Percentiles rank a stretch among this genome's conserved stretches.
Conservation (phyloP, 1,140 invertebrate species). For the Colletes gigas region DNA sequence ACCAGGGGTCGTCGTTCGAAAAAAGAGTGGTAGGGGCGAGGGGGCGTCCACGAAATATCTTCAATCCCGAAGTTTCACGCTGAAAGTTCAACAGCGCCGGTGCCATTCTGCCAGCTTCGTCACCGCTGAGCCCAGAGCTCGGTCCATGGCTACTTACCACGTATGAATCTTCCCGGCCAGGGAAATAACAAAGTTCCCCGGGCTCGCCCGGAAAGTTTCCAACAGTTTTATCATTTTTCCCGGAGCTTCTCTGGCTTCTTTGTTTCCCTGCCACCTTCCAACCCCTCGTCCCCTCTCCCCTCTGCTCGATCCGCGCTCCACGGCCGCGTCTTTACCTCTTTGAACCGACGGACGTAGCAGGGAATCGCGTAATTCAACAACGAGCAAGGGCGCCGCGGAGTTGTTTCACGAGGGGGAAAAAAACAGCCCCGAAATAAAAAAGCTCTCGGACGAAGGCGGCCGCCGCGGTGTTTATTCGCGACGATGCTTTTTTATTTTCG, state of each 20-base stretch:
- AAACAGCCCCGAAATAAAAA: slow-evolving; percentile 29
- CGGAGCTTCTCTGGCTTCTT: not conserved
- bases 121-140: not conserved
- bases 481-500: slow-evolving; percentile 23
- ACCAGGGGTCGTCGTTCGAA: not conserved
- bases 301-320: not conserved
- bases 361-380: slow-evolving; percentile 34
- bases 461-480: not conserved
- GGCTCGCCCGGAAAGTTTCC: slow-evolving; percentile 41
- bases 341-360: not conserved
- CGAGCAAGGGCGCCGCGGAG: slow-evolving; percentile 25
- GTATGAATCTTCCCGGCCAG: slow-evolving; percentile 58
- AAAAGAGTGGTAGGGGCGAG: not conserved
- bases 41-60: slow-evolving; percentile 57
- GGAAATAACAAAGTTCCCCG: slow-evolving; percentile 61
- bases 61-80: slow-evolving; percentile 62
- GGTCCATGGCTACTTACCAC: slow-evolving; percentile 34
- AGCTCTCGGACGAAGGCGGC: not conserved
- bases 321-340: not conserved
- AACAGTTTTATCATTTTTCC: slow-evolving; percentile 58
- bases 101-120: slow-evolving; percentile 39
- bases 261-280: not conserved
- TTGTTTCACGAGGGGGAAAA: slow-evolving; percentile 29
- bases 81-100: slow-evolving; percentile 46
- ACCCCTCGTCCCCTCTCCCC: not conserved